Percentiles rank a stretch among this genome's conserved stretches.
Evolutionary conservation across 2,797 vertebrate genomes (phyloP).

Genomic region (Gobionotothen gibberifrons): DNA sequence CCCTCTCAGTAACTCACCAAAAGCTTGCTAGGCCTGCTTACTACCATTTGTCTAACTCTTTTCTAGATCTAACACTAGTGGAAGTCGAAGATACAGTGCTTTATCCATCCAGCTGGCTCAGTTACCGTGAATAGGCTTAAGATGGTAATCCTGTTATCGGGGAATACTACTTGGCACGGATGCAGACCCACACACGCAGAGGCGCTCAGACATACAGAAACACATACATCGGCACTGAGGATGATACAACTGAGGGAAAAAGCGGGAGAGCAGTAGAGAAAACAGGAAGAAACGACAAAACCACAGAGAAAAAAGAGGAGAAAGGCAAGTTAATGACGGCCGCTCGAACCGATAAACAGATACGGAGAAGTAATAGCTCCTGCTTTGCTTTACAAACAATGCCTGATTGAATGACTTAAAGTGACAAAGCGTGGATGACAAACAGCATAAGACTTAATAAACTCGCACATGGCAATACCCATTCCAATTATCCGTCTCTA

Average conservation of each 20-base stretch:
- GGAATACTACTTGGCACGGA: conserved; percentile 77
- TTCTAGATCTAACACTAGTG: conserved; percentile 70
- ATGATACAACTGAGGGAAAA: conserved; percentile 28
- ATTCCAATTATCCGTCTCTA: conserved; percentile 65
- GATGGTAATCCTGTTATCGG: conserved; percentile 82
- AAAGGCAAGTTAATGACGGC: conserved; percentile 25
- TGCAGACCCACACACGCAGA: conserved; percentile 39
- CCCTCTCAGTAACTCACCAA: conserved; percentile 48
- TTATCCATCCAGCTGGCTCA: conserved; percentile 79
- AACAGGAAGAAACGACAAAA: conserved; percentile 27
- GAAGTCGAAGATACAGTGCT: conserved; percentile 72
- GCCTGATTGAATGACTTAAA: conserved; percentile 39
- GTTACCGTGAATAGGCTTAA: conserved; percentile 80
- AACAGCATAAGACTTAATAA: conserved; percentile 51
- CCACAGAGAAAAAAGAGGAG: conserved; percentile 32
- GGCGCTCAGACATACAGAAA: conserved; percentile 27
- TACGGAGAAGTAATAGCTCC: conserved; percentile 23
- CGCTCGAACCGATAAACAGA: conserved; percentile 35
- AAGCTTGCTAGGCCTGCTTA: conserved; percentile 59
- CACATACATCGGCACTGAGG: conserved; percentile 11
- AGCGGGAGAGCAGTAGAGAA: conserved; percentile 20
- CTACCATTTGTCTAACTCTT: conserved; percentile 66
- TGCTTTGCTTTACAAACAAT: conserved; percentile 43
- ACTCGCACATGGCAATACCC: conserved; percentile 53
- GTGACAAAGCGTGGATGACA: conserved; percentile 53